Evolutionary conservation across 2,888 invertebrate genomes (phyloP).

Genomic region (Amiota communis): DNA sequence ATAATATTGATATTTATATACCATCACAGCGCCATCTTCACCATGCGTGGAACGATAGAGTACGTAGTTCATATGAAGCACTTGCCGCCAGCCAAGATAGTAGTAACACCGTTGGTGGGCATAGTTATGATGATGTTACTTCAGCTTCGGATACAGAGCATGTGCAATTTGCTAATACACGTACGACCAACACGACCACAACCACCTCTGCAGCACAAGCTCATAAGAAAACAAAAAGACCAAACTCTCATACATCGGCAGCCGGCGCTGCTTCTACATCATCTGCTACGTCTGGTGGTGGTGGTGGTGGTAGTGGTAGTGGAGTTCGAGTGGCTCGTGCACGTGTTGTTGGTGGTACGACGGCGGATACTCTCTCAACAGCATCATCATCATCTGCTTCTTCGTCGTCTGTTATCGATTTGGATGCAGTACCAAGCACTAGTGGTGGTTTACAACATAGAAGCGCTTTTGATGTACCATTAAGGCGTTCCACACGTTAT

Average conservation of each 20-base stretch:
- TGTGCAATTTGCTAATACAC: slow-evolving; percentile 65
- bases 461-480: slow-evolving; percentile 9
- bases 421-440: slow-evolving; percentile 60
- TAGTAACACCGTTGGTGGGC: slow-evolving; percentile 29
- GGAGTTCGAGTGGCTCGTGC: slow-evolving; percentile 9
- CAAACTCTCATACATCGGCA: slow-evolving; percentile 22
- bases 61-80: slow-evolving; percentile 54
- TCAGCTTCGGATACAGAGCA: slow-evolving; percentile 69
- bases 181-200: slow-evolving; percentile 68
- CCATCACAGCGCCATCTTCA: neutral
- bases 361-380: slow-evolving; percentile 30
- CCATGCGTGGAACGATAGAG: slow-evolving; percentile 43
- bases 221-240: slow-evolving; percentile 51
- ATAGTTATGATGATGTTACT: slow-evolving; percentile 59
- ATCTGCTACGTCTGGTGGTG: neutral
- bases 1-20: slow-evolving; percentile 41
- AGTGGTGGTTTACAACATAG: slow-evolving; percentile 60
- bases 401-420: slow-evolving; percentile 48
- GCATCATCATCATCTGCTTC: slow-evolving; percentile 44
- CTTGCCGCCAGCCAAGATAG: slow-evolving; percentile 15
- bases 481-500: neutral
- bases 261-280: neutral
- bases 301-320: slow-evolving; percentile 21
- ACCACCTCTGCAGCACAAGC: slow-evolving; percentile 63
- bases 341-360: slow-evolving; percentile 13